These are phyloP conservation scores for Lasaia peninsularis DNA, from an alignment of 1,140 invertebrate genomes.

Conservation along the genomic window DNA sequence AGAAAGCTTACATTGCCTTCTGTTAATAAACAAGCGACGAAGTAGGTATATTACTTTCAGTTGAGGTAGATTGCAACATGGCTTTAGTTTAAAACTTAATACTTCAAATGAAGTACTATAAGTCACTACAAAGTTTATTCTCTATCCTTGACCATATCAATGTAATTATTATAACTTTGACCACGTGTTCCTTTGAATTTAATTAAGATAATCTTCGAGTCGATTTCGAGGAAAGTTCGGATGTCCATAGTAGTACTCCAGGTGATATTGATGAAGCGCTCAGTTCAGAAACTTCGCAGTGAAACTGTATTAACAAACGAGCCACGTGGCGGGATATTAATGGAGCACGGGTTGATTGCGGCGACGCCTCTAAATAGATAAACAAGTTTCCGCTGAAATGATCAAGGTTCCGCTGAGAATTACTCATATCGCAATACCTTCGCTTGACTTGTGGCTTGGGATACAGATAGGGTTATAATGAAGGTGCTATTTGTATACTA, in stretches of 20 bases:
- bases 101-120: too few species aligned
- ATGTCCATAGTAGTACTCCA: background rate
- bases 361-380: conserved; percentile 4
- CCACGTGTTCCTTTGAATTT: too few species aligned
- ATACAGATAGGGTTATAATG: background rate
- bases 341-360: conserved; percentile 7
- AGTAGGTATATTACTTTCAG: too few species aligned
- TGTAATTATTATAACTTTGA: too few species aligned
- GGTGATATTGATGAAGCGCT: conserved; percentile 24
- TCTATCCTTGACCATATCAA: background rate
- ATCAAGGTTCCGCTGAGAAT: background rate
- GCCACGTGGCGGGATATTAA: conserved; percentile 20
- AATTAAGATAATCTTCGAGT: background rate
- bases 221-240: background rate
- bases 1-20: too few species aligned
- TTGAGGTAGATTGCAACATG: too few species aligned
- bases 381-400: conserved; percentile 8
- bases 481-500: too few species aligned
- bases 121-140: too few species aligned
- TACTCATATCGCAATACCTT: background rate
- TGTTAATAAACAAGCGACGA: too few species aligned
- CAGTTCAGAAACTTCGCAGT: conserved; percentile 8
- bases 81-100: too few species aligned
- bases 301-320: conserved; percentile 29
- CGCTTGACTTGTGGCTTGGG: background rate